Percentiles rank a stretch among this genome's conserved stretches.
phyloP scores from a whole-genome alignment of 2,797 vertebrate genomes.

The Fistularia tabacaria region DNA sequence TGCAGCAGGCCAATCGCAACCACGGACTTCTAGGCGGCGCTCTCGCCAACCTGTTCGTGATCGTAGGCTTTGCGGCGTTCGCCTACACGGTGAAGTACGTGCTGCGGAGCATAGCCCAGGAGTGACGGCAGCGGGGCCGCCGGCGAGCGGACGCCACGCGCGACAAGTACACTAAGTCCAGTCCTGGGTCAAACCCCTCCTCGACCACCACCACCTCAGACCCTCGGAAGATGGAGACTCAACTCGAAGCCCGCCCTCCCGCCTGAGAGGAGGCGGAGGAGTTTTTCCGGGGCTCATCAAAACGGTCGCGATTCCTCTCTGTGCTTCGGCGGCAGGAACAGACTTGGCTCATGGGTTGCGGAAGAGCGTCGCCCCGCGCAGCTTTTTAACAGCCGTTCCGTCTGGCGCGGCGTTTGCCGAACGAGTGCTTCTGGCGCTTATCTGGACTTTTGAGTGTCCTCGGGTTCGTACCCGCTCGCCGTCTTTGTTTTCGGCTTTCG shows the following conservation, averaged over 20 bases:
- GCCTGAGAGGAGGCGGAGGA: slow-evolving; percentile 42
- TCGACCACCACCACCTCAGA: slow-evolving; percentile 47
- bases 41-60: slow-evolving; percentile 94
- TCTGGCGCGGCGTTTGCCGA: no score
- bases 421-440: no score
- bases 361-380: slow-evolving; percentile 5
- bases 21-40: slow-evolving; percentile 96
- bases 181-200: slow-evolving; percentile 44
- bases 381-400: neutral
- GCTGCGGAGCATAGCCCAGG: slow-evolving; percentile 95
- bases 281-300: slow-evolving; percentile 41
- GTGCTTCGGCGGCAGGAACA: slow-evolving; percentile 60
- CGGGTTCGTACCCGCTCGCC: no score
- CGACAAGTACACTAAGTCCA: slow-evolving; percentile 44
- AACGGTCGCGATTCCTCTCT: slow-evolving; percentile 54
- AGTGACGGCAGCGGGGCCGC: slow-evolving; percentile 73
- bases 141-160: slow-evolving; percentile 48
- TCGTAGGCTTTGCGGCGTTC: slow-evolving; percentile 94
- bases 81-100: slow-evolving; percentile 98
- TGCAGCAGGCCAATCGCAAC: slow-evolving; percentile 89
- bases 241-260: slow-evolving; percentile 49
- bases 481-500: no score
- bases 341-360: slow-evolving; percentile 78
- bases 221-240: slow-evolving; percentile 50
- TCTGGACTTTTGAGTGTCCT: no score